These are phyloP conservation scores for Onychomys arenicola DNA, from an alignment of 2,797 vertebrate species.

Conservation along the genomic window DNA sequence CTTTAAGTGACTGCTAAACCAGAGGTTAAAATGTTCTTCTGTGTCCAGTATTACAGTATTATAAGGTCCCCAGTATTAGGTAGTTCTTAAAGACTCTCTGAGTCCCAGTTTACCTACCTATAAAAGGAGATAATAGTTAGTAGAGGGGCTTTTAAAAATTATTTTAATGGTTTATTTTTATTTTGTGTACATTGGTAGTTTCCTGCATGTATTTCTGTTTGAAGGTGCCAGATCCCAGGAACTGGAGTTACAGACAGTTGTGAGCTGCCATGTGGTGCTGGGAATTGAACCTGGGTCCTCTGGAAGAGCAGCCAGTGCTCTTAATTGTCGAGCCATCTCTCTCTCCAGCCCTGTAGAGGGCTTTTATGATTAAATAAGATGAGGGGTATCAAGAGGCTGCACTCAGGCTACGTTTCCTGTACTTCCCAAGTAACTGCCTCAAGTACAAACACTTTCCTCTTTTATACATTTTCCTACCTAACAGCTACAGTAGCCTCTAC, in stretches of 20 bases:
- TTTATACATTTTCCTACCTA: conserved; percentile 60
- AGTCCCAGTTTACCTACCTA: background rate
- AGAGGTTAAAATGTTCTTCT: conserved; percentile 41
- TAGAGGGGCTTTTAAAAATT: background rate
- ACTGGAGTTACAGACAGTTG: background rate
- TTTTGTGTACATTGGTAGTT: background rate
- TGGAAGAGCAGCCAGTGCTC: background rate
- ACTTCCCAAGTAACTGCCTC: conserved; percentile 12
- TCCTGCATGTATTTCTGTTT: background rate
- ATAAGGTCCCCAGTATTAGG: background rate
- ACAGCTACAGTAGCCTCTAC: background rate
- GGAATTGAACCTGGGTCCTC: background rate
- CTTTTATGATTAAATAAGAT: conserved; percentile 47
- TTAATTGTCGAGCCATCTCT: background rate
- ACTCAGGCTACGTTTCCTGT: background rate
- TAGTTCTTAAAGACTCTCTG: background rate
- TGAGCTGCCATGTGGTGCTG: background rate
- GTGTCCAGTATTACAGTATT: conserved; percentile 26
- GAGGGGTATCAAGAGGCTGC: background rate
- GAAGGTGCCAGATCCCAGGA: background rate
- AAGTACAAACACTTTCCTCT: conserved; percentile 50
- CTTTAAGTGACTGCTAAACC: conserved; percentile 45
- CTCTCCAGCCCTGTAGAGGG: background rate
- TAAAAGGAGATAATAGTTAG: conserved; percentile 49
- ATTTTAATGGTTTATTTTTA: background rate